These are phyloP conservation scores for Temnothorax rugatulus DNA, from an alignment of 2,888 invertebrate species.

Conservation along the genomic window DNA sequence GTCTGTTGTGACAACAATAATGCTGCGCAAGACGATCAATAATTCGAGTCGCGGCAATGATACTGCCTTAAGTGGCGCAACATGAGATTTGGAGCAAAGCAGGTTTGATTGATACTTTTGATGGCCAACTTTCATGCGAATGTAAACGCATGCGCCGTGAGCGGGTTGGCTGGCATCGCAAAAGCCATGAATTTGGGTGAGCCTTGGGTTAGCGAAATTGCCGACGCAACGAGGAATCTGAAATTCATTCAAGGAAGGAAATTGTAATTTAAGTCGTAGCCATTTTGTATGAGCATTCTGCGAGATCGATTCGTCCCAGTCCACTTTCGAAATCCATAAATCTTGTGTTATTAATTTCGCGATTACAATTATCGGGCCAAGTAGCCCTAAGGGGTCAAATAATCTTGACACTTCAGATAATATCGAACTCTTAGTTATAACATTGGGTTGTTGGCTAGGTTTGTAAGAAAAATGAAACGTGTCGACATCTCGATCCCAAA, in stretches of 20 bases:
- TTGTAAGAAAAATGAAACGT: background rate
- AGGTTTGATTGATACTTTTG: rapidly evolving
- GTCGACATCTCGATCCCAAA: background rate
- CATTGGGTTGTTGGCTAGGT: rapidly evolving
- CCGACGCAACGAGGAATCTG: background rate
- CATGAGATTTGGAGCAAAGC: background rate
- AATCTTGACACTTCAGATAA: background rate
- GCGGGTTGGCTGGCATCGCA: background rate
- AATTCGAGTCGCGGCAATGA: background rate
- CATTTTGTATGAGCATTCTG: background rate
- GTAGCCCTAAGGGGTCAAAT: background rate
- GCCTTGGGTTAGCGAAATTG: too few relatives aligned
- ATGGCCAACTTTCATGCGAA: background rate
- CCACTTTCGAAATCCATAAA: background rate
- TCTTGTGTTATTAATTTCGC: background rate
- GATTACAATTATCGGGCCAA: background rate
- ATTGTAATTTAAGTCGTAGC: background rate
- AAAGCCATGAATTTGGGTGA: background rate
- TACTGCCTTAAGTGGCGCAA: background rate
- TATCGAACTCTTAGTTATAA: background rate
- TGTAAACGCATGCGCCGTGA: background rate
- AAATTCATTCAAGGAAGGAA: background rate
- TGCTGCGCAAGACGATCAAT: rapidly evolving
- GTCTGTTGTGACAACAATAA: background rate
- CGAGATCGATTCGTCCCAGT: background rate